Conservation (phyloP, 2,888 invertebrate genomes). For the Platycnemis pennipes region DNA sequence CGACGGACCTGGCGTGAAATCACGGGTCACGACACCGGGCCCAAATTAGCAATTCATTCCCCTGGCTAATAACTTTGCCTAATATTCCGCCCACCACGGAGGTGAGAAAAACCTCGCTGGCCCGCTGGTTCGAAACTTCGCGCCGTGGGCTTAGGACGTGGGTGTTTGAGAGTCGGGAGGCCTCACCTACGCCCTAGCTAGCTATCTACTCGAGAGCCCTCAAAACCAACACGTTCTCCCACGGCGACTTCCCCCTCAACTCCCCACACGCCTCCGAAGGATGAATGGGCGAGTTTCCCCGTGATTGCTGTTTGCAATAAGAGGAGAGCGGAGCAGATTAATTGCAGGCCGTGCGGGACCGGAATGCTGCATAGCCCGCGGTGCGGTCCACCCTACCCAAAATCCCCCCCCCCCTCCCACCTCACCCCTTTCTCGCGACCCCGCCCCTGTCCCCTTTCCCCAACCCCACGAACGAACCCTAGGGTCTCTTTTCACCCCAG, state of each 20-base stretch:
- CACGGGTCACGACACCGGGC: not conserved
- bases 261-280: not conserved
- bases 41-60: slow-evolving; percentile 11
- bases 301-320: slow-evolving; percentile 64
- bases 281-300: slow-evolving; percentile 56
- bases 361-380: slow-evolving; percentile 62
- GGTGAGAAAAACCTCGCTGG: not conserved
- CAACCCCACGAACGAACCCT: not conserved
- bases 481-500: slow-evolving; percentile 13
- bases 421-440: not conserved
- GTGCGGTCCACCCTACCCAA: not conserved
- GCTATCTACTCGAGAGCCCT: not conserved
- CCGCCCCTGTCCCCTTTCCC: not conserved
- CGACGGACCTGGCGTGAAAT: not conserved
- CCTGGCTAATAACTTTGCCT: not conserved
- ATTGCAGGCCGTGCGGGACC: slow-evolving; percentile 42
- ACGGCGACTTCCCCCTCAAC: not conserved
- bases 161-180: too few relatives aligned
- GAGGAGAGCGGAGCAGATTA: slow-evolving; percentile 49
- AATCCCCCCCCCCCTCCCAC: not conserved
- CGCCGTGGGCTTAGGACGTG: too few relatives aligned
- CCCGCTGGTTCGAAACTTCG: too few relatives aligned
- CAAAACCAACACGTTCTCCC: too few relatives aligned
- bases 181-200: not conserved
- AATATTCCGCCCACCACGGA: not conserved